Evolutionary conservation across 2,888 invertebrate species (phyloP).

Genomic region (Cyclophora albipunctata): DNA sequence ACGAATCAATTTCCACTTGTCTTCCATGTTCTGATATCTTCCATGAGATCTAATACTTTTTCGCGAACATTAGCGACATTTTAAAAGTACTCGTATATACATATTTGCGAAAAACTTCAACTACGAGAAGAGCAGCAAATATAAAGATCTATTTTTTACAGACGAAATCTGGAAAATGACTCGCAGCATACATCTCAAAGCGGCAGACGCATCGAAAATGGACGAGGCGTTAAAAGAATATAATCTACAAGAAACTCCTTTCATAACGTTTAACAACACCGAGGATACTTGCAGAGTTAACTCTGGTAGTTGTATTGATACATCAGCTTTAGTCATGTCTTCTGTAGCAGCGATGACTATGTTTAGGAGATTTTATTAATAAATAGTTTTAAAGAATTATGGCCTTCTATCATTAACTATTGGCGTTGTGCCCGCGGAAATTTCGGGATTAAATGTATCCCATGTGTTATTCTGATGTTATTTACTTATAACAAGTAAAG

Average conservation of each 20-base stretch:
- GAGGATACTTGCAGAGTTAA: slow-evolving; percentile 54
- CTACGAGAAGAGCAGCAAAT: too few relatives aligned
- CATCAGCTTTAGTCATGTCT: slow-evolving; percentile 41
- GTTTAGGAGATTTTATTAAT: slow-evolving; percentile 42
- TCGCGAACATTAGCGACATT: too few relatives aligned
- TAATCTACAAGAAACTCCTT: slow-evolving; percentile 40
- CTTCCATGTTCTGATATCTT: too few relatives aligned
- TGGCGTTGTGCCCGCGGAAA: too few relatives aligned
- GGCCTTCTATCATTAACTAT: too few relatives aligned
- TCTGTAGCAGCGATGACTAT: slow-evolving; percentile 47
- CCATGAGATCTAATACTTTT: too few relatives aligned
- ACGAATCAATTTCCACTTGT: too few relatives aligned
- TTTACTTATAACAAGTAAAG: too few relatives aligned
- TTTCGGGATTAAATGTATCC: too few relatives aligned
- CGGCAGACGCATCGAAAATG: slow-evolving; percentile 45
- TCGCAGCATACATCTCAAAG: slow-evolving; percentile 51
- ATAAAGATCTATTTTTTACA: slow-evolving; percentile 23
- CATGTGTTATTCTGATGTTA: too few relatives aligned
- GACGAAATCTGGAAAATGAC: slow-evolving; percentile 65
- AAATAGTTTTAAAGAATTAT: slow-evolving; percentile 4
- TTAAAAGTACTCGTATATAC: too few relatives aligned
- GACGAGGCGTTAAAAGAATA: slow-evolving; percentile 49
- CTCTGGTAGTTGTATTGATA: slow-evolving; percentile 34
- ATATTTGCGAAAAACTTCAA: too few relatives aligned
- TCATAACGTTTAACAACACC: slow-evolving; percentile 52